phyloP scores from a whole-genome alignment of 2,113 vertebrate species.

The Calonectris borealis region DNA sequence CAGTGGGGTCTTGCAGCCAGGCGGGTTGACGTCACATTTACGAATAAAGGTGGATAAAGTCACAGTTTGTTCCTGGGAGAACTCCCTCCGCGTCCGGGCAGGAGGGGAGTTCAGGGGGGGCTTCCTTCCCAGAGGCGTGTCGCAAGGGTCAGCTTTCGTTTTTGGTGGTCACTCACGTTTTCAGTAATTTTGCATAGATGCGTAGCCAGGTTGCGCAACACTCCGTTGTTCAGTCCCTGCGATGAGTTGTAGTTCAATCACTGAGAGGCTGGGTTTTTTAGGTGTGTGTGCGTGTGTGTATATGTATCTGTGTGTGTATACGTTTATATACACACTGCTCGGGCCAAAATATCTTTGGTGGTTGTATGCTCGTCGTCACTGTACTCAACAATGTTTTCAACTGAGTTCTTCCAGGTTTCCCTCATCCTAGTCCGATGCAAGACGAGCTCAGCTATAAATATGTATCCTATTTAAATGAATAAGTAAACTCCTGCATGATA shows the following conservation, averaged over 20 bases:
- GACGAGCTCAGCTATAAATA: background rate
- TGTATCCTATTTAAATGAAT: background rate
- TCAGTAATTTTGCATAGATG: fast-evolving
- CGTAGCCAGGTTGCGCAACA: fast-evolving
- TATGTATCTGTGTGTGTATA: background rate
- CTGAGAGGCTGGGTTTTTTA: background rate
- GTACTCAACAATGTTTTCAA: background rate
- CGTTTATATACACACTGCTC: background rate
- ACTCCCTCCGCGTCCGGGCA: background rate
- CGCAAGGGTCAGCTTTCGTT: fast-evolving
- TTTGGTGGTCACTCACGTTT: fast-evolving
- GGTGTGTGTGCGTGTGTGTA: background rate
- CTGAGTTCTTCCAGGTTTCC: constrained; percentile 39
- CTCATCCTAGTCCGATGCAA: background rate
- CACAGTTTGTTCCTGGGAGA: background rate
- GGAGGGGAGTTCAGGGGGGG: background rate
- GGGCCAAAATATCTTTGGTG: background rate
- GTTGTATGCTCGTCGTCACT: background rate
- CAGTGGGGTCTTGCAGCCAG: fast-evolving
- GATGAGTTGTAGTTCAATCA: fast-evolving
- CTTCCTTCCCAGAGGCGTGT: fast-evolving
- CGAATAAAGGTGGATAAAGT: background rate
- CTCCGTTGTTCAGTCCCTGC: background rate
- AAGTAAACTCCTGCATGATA: constrained; percentile 19
- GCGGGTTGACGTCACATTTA: background rate